A percentile compares a stretch with the other conserved stretches of the same genome.
Conservation (phyloP, 2,888 invertebrate genomes). For the Dolichopus griseipennis region DNA sequence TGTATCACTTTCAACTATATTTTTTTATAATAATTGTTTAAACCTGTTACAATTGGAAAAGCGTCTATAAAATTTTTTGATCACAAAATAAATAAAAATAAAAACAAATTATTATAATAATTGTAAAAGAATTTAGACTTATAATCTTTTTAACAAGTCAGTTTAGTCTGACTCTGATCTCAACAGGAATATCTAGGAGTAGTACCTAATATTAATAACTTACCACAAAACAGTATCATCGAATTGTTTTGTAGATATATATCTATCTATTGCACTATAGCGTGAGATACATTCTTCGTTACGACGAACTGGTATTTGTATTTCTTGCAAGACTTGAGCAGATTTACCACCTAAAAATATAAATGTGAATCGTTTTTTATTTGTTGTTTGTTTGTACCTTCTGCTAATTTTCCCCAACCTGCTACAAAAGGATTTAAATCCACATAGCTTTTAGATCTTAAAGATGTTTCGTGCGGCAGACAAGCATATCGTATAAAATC, state of each 20-base stretch:
- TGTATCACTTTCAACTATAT: too few relatives aligned
- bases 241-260: constrained; percentile 35
- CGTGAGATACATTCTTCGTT: constrained; percentile 50
- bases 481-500: constrained; percentile 65
- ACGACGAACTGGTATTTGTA: constrained; percentile 60
- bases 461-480: constrained; percentile 52
- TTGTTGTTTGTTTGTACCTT: constrained; percentile 22
- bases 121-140: too few relatives aligned
- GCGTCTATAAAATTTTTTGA: too few relatives aligned
- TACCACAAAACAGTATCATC: constrained; percentile 22
- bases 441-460: constrained; percentile 50
- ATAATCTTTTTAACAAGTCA: too few relatives aligned
- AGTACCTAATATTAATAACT: not conserved
- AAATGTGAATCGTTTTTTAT: constrained; percentile 12
- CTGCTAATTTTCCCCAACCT: constrained; percentile 48
- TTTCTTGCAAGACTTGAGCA: constrained; percentile 55
- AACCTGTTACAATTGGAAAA: too few relatives aligned
- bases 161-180: too few relatives aligned
- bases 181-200: too few relatives aligned
- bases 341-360: constrained; percentile 54
- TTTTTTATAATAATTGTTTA: too few relatives aligned
- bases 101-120: too few relatives aligned
- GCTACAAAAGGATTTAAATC: constrained; percentile 58
- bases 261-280: constrained; percentile 30
- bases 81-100: too few relatives aligned